Base-by-base conservation (phyloP, 2,888 invertebrate species). In the Lapara coniferarum region DNA sequence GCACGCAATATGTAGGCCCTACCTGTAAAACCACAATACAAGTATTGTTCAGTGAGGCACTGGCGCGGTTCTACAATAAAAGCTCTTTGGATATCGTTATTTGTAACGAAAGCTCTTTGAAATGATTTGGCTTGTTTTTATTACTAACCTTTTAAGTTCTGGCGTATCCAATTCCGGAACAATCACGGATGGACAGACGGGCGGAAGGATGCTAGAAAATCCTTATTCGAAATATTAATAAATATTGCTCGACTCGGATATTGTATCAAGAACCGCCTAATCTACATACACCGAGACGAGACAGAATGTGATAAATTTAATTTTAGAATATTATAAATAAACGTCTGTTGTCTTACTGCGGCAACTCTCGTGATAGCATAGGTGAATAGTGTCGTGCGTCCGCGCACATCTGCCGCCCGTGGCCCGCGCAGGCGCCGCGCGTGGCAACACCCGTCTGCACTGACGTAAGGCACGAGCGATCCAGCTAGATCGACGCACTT, bases 381-480 rank as follows among this genome's bases (percentile, higher is more conserved):
- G 76, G 73, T 74, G 77, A 73, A 78, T 79, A 76, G 84, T 77
- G 82, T 80, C 79, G 81, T 82, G 87, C 84, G 83, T 74, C 71
- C 75, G 84, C 86, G 82, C 85, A 87, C 92, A 91, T 91, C 92
- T 91, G 91, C 89, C 86, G 78, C 70, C 75, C 74, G 77, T 75
- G 78, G 75, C 75, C 73, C 77, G 75, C 72, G 78, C 77, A 76
- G 78, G 79, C 79, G 81, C 16, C 53, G 87, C 85, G 84, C 83
- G 83, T 82, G 83, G 81, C 78, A 77, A 75, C 72, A 70, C 71
- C 78, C 76, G 72, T 72, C 74, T 71, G 52, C 52, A 74, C 68
- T 74, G 80, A 78, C 75, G 76, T 78, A 78, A 83, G 80, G 74
- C 73, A 80, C 74, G 76, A 79, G 82, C 78, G 55, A 55, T 55